A percentile compares a stretch with the other conserved stretches of the same genome.
phyloP scores from a whole-genome alignment of 2,888 invertebrate species.

The Sphinx pinastri region DNA sequence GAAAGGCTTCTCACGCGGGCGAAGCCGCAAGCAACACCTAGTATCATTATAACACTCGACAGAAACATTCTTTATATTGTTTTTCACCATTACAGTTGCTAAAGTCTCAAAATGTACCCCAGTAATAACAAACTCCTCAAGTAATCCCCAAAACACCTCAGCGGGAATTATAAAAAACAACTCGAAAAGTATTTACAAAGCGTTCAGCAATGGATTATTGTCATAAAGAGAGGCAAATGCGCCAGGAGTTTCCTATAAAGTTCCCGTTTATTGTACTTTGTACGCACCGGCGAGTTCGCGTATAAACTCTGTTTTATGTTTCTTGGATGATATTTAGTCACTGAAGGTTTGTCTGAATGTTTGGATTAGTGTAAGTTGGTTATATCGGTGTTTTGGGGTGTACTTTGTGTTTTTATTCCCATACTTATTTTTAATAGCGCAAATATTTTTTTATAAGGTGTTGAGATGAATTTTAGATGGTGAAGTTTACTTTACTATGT shows the following conservation, averaged over 20 bases:
- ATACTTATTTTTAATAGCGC: no score
- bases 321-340: constrained; percentile 24
- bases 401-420: no score
- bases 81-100: no score
- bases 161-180: constrained; percentile 50
- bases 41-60: no score
- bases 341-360: constrained; percentile 24
- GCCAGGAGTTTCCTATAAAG: constrained; percentile 59
- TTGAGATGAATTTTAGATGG: no score
- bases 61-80: no score
- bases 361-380: constrained; percentile 5
- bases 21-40: no score
- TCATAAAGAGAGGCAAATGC: constrained; percentile 66
- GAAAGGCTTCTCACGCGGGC: no score
- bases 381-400: background rate
- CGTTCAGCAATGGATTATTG: constrained; percentile 72
- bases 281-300: constrained; percentile 52
- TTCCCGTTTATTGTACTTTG: constrained; percentile 68
- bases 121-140: constrained; percentile 3
- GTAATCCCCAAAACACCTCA: constrained; percentile 13
- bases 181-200: constrained; percentile 58
- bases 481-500: no score
- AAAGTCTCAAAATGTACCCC: background rate
- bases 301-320: constrained; percentile 44
- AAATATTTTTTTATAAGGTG: no score